A percentile compares a stretch with the other conserved stretches of the same genome.
Evolutionary conservation across 2,113 vertebrate species (phyloP).

Genomic region (Hiodon alosoides): DNA sequence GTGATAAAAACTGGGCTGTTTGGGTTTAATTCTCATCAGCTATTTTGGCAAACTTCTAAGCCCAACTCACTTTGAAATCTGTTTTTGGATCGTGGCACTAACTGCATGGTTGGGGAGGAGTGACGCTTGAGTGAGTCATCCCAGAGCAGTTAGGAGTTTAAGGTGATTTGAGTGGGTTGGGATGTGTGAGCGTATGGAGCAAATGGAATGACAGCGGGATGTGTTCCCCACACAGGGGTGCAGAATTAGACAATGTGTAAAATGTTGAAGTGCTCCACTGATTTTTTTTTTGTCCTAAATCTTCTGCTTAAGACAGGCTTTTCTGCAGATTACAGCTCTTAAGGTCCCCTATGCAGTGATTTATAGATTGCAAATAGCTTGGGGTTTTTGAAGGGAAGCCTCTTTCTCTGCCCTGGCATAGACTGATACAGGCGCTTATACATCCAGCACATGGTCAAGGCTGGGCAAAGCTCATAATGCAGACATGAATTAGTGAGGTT

Average conservation of each 20-base stretch:
- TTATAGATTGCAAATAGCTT: conserved; percentile 64
- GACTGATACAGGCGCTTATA: background rate
- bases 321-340: conserved; percentile 52
- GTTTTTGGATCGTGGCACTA: conserved; percentile 29
- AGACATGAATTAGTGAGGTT: no score
- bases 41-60: no score
- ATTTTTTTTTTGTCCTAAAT: conserved; percentile 46
- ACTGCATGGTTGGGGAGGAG: conserved; percentile 26
- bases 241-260: conserved; percentile 54
- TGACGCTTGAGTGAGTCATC: conserved; percentile 31
- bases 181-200: conserved; percentile 24
- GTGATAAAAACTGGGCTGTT: no score
- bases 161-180: conserved; percentile 42
- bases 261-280: conserved; percentile 45
- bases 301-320: conserved; percentile 51
- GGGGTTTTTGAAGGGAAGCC: conserved; percentile 3
- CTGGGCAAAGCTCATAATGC: no score
- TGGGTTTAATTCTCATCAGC: no score
- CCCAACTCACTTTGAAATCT: no score
- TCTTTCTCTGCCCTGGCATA: conserved; percentile 8
- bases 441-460: no score
- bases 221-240: background rate
- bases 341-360: conserved; percentile 43
- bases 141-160: conserved; percentile 46
- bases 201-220: background rate